Percentiles rank a stretch among this genome's conserved stretches.
Conservation (phyloP, 2,113 vertebrate genomes). For the Arothron firmamentum region DNA sequence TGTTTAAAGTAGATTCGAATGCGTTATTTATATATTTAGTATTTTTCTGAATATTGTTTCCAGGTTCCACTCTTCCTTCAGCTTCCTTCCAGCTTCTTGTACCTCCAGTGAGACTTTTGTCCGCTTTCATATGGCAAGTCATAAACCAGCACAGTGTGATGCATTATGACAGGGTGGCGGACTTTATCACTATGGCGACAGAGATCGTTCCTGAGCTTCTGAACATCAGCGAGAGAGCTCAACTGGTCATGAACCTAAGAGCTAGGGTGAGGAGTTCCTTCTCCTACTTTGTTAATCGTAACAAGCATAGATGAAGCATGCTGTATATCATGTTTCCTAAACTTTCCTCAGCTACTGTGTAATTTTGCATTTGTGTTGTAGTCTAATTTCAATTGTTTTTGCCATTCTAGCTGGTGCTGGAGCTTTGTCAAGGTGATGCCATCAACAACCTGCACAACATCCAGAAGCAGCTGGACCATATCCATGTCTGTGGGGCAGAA, state of each 20-base stretch:
- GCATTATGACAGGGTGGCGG: slow-evolving; percentile 70
- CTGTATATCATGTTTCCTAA: too few relatives aligned
- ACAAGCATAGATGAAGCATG: neutral
- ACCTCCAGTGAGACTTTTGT: slow-evolving; percentile 62
- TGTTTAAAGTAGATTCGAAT: neutral
- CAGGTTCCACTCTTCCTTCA: slow-evolving; percentile 41
- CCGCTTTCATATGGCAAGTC: slow-evolving; percentile 68
- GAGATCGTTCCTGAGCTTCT: slow-evolving; percentile 71
- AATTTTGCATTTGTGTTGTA: neutral
- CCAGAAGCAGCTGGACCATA: slow-evolving; percentile 59
- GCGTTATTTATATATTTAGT: neutral
- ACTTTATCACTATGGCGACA: slow-evolving; percentile 67
- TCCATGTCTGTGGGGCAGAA: slow-evolving; percentile 44
- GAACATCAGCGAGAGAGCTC: slow-evolving; percentile 62
- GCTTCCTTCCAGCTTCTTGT: slow-evolving; percentile 54
- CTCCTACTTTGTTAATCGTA: neutral
- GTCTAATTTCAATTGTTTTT: neutral
- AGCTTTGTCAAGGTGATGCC: slow-evolving; percentile 53
- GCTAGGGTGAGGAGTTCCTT: slow-evolving; percentile 66
- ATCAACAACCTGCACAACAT: slow-evolving; percentile 46
- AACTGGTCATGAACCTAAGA: slow-evolving; percentile 74
- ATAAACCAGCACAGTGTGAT: slow-evolving; percentile 48
- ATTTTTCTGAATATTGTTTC: neutral
- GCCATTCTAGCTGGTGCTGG: slow-evolving; percentile 53
- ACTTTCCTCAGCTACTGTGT: too few relatives aligned